Conservation (phyloP, 2,797 vertebrate genomes). For the Malacoraja senta region DNA sequence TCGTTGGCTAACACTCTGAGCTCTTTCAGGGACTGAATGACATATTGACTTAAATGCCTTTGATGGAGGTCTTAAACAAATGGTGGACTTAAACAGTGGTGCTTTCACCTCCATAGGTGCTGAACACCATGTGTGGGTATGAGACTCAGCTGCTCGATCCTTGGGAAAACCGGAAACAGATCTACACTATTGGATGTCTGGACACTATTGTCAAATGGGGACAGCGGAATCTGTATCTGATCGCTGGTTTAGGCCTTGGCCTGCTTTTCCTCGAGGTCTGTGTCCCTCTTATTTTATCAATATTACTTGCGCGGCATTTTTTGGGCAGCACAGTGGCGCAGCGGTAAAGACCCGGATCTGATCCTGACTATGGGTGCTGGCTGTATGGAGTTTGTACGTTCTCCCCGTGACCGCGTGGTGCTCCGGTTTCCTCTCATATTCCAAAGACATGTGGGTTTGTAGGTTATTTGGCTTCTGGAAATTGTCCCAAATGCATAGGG, state of each 20-base stretch:
- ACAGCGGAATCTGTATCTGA: constrained; percentile 59
- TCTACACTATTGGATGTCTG: constrained; percentile 63
- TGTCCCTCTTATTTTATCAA: background rate
- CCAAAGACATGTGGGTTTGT: too few relatives aligned
- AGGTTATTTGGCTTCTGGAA: too few relatives aligned
- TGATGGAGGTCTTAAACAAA: background rate
- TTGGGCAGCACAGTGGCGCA: too few relatives aligned
- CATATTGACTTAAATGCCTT: background rate
- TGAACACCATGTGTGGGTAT: constrained; percentile 79
- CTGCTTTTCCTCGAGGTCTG: constrained; percentile 55
- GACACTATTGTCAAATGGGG: constrained; percentile 62
- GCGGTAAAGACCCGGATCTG: too few relatives aligned
- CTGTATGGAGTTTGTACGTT: too few relatives aligned
- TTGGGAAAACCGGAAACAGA: constrained; percentile 35
- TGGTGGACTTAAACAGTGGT: background rate
- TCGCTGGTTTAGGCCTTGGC: constrained; percentile 56
- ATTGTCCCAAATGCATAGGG: too few relatives aligned
- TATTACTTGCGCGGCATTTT: too few relatives aligned
- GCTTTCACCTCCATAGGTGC: constrained; percentile 43
- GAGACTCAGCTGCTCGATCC: constrained; percentile 53
- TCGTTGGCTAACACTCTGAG: background rate
- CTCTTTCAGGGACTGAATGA: background rate
- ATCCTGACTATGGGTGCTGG: too few relatives aligned
- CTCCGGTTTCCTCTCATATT: too few relatives aligned
- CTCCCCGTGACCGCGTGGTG: too few relatives aligned